Base-by-base conservation (phyloP, 2,888 invertebrate species). In the Eubasilissa splendida region DNA sequence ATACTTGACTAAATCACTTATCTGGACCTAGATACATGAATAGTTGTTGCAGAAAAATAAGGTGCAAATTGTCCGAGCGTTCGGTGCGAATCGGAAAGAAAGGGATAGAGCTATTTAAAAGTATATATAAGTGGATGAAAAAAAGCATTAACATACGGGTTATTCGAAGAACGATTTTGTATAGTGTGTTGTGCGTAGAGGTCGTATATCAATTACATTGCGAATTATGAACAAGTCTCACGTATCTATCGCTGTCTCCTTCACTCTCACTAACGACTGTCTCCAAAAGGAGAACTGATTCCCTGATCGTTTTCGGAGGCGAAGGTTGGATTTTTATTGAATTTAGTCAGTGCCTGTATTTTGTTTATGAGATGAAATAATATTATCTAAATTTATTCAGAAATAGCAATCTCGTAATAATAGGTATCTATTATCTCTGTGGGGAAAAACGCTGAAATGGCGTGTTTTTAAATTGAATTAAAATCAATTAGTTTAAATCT, bases 181-280 rank as follows among this genome's bases (percentile, higher is more conserved):
- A 65, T 65, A 76, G 60, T 63, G 53, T 63, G 76, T 11, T 76
- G 58, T 60, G 63, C 76, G 63, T 74, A 76, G 53, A 76, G 63
- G 63, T 63, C 76, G 76, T 76, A 76, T 76, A 76, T 76, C 76
- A 76, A 76, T 76, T 76, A 76, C 63, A 33, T 42, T 63, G 58
- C 53, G 63, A 76, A 76, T 76, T 63, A 76, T 63, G 76, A 76
- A 76, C 60, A 7, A 31, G 50, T 52, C n/a, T 60, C 63, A 63
- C 60, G 76, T 63, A 63, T 76, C 58, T 58, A 63, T 60, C 33
- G 22, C 42, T 12, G 31, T 63, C 76, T 50, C 63, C 31, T 58
- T 74, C 74, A n/a, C 74, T n/a, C 59, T n/a, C 50, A 58, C 10
- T 22, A 12, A 33, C 58, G 14, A 12, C 8, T 14, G 58, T 9